phyloP scores from a whole-genome alignment of 2,113 vertebrate genomes.

The Silurus meridionalis region DNA sequence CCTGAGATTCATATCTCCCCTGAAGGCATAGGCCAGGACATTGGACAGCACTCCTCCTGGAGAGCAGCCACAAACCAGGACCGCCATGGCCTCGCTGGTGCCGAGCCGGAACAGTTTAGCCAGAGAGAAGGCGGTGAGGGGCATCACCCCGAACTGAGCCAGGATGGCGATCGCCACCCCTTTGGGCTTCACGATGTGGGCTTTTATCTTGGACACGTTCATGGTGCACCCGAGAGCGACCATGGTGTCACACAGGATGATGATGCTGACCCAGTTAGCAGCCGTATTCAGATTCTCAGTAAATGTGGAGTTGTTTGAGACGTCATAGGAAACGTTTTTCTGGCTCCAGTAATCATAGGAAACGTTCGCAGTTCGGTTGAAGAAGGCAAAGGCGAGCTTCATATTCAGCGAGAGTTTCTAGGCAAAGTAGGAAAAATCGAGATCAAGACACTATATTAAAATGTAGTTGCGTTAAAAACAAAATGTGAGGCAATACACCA shows the following conservation, averaged over 20 bases:
- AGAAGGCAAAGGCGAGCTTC: neutral
- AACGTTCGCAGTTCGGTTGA: neutral
- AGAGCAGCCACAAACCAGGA: conserved; percentile 83
- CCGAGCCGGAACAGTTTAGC: conserved; percentile 72
- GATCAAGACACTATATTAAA: neutral
- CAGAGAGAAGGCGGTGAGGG: conserved; percentile 76
- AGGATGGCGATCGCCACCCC: conserved; percentile 71
- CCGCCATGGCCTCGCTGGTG: conserved; percentile 65
- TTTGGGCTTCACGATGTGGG: conserved; percentile 77
- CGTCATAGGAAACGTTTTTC: conserved; percentile 22
- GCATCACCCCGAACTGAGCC: conserved; percentile 83
- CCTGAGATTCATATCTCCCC: conserved; percentile 88
- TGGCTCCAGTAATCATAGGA: neutral
- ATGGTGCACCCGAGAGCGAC: conserved; percentile 80
- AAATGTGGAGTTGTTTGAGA: conserved; percentile 37
- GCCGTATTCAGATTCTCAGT: conserved; percentile 55
- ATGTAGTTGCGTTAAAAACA: neutral
- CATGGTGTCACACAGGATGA: conserved; percentile 66
- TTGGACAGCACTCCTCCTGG: conserved; percentile 80
- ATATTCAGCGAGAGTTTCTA: neutral
- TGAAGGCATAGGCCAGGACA: conserved; percentile 73
- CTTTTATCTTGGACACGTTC: conserved; percentile 79
- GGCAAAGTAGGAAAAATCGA: neutral
- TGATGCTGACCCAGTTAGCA: conserved; percentile 56
- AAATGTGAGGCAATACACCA: neutral